Evolutionary conservation across 2,888 invertebrate genomes (phyloP), one percentile per base, ranked within the genome.

Genomic region (Amblyteles armatorius): DNA sequence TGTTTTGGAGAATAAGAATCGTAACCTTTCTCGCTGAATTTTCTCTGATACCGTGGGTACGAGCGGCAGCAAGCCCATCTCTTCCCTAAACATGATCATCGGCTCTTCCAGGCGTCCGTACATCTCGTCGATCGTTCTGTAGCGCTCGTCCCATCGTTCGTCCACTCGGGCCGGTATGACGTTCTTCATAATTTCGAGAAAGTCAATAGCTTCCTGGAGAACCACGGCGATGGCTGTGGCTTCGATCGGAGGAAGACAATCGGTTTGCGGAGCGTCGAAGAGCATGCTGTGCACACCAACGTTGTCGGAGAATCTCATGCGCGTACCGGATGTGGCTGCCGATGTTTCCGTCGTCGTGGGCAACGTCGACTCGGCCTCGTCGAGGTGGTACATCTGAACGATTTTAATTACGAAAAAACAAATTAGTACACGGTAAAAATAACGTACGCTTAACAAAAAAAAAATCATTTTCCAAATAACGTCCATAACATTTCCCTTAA

Each of bases 21-120:
- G 57, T 3, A 19, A 92, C 92, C 91, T 91, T 73, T 92, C 91
- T 33, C 83, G 86, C 29, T 91, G 87, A 22, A 92, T 80, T 87
- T 92, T 92, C 19, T 89, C 88, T 3, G 83, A 60, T 9, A 86
- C 77, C 4, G 80, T 87, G 3, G 86, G 82, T 13, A 88, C 60
- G 4, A 88, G 71, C 0, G 90, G 88, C 26, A 79, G 73, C 33
- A 88, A 80, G 7, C 87, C 88, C 76, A 87, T 84, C 5, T 91
- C 89, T 63, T 88, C 85, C 29, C 88, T 82, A 22, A 89, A 89
- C 11, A 89, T 85, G 48, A 74, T 74, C 52, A 55, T 79, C 1
- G 87, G 86, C 48, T 90, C 89, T 22, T 89, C 84, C 13, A 76
- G 52, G 36, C 22, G 57, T 22, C 86, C 88, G 44, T 90, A 92